Evolutionary conservation across 2,113 vertebrate genomes (phyloP).

Genomic region (Ivindomyrus marchei): DNA sequence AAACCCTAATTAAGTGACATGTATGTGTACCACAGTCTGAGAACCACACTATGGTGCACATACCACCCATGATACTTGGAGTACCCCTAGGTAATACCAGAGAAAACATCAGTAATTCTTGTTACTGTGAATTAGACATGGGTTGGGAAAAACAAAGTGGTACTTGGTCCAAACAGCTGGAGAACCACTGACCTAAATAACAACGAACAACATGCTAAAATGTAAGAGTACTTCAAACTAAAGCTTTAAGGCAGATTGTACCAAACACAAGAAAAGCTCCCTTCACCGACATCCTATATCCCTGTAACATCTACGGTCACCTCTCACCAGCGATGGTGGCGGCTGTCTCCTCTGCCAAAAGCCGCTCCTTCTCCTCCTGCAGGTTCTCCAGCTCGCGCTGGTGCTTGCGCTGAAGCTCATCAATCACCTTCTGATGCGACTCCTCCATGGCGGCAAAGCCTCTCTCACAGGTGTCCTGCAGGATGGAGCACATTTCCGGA

Average conservation of each 20-base stretch:
- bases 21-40: no score
- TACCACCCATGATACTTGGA: not conserved
- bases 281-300: not conserved
- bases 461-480: constrained; percentile 68
- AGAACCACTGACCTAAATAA: not conserved
- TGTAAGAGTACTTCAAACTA: not conserved
- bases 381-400: constrained; percentile 72
- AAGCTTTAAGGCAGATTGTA: not conserved
- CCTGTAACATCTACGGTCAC: not conserved
- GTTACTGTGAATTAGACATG: not conserved
- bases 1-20: not conserved
- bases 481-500: constrained; percentile 3
- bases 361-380: constrained; percentile 66
- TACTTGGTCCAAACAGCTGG: not conserved
- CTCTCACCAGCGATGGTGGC: constrained; percentile 64
- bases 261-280: not conserved
- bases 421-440: constrained; percentile 70
- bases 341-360: constrained; percentile 67
- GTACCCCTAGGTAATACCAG: not conserved
- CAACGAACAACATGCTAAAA: not conserved
- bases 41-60: not conserved
- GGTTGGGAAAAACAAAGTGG: not conserved
- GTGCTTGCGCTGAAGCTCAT: constrained; percentile 69
- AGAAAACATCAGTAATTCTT: not conserved
- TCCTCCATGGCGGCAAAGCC: constrained; percentile 72